These are phyloP conservation scores for Ciona savignyi DNA, from an alignment of 23 tunicate genomes.

Conservation along the genomic window DNA sequence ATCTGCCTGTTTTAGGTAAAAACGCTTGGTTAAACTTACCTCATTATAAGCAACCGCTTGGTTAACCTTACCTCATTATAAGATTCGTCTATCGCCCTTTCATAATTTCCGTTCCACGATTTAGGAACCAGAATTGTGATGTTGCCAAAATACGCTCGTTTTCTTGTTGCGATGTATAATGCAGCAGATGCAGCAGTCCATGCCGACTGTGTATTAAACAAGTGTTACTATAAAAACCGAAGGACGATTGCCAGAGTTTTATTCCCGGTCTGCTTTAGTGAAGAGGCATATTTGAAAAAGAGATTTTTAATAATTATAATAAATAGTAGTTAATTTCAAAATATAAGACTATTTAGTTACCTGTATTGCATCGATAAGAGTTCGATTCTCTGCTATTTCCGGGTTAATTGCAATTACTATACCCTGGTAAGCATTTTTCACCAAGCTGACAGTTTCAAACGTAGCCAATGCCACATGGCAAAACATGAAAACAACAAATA, in stretches of 20 bases:
- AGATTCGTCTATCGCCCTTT: constrained; percentile 17
- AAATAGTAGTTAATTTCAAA: no score
- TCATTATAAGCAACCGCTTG: no score
- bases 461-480: not conserved
- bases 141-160: constrained; percentile 30
- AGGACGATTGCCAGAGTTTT: no score
- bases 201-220: no score
- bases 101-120: constrained; percentile 26
- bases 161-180: constrained; percentile 25
- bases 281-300: no score
- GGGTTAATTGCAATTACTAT: constrained; percentile 73
- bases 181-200: constrained; percentile 46
- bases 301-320: no score
- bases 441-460: constrained; percentile 11
- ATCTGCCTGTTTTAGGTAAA: no score
- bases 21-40: no score
- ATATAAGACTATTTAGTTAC: no score
- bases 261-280: no score
- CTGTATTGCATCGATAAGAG: constrained; percentile 23
- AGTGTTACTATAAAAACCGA: no score
- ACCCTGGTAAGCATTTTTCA: constrained; percentile 63
- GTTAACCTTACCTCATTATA: constrained; percentile 19
- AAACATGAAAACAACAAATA: no score
- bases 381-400: constrained; percentile 38
- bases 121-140: constrained; percentile 49